phyloP scores from a whole-genome alignment of 2,888 invertebrate species.

The Panopea generosa region DNA sequence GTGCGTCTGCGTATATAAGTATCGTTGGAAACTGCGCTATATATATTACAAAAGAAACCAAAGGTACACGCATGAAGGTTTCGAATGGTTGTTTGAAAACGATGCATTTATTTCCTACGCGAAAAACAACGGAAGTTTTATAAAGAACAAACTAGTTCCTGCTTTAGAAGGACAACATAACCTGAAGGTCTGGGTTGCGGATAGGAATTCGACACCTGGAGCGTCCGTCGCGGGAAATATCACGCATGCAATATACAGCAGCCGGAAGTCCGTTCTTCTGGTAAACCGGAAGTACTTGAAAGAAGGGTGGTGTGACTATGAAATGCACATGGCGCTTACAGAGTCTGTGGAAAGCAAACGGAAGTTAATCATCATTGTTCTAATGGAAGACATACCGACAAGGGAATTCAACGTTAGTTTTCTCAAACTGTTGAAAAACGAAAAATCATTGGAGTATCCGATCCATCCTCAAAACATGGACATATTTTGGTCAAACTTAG shows the following conservation, averaged over 20 bases:
- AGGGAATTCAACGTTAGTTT: constrained; percentile 34
- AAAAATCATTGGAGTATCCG: constrained; percentile 38
- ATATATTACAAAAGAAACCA: constrained; percentile 42
- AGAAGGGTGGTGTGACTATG: constrained; percentile 59
- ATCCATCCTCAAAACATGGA: constrained; percentile 15
- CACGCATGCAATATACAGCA: constrained; percentile 52
- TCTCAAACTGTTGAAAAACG: constrained; percentile 29
- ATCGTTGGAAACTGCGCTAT: constrained; percentile 58
- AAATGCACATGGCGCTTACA: constrained; percentile 57
- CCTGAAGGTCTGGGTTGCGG: constrained; percentile 46
- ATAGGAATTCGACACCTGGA: constrained; percentile 53
- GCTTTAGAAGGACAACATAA: constrained; percentile 35
- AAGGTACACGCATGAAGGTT: constrained; percentile 37
- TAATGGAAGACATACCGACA: constrained; percentile 30
- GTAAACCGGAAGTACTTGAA: constrained; percentile 41
- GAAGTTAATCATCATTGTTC: constrained; percentile 45
- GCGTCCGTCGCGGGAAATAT: constrained; percentile 53
- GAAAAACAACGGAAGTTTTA: constrained; percentile 35
- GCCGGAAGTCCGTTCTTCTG: constrained; percentile 53
- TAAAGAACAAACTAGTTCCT: constrained; percentile 48
- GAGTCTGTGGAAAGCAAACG: constrained; percentile 46
- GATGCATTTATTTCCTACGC: constrained; percentile 61
- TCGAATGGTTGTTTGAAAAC: constrained; percentile 52
- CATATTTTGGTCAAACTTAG: constrained; percentile 47
- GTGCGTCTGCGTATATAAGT: constrained; percentile 27